These are phyloP conservation scores for Puntigrus tetrazona DNA, from an alignment of 2,113 vertebrate species.

Conservation along the genomic window DNA sequence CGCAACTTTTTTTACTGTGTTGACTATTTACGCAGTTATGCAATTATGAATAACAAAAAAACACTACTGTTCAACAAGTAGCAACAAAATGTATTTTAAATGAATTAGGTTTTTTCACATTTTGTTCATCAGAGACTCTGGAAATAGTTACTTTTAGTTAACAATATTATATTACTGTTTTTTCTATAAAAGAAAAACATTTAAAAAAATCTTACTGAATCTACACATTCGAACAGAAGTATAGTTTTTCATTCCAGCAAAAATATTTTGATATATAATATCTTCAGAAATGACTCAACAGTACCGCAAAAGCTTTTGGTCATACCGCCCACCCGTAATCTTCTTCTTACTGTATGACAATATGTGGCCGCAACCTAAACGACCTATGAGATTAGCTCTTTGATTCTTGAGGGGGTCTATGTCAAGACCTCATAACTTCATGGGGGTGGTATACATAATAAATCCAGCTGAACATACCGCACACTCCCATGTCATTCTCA, in stretches of 20 bases:
- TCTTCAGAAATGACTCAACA: not conserved
- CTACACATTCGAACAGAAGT: not conserved
- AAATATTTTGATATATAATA: not conserved
- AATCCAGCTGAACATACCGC: not conserved
- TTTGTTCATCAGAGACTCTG: too few species aligned
- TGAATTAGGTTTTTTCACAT: too few species aligned
- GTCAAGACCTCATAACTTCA: constrained; percentile 1
- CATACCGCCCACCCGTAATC: not conserved
- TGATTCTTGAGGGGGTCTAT: not conserved
- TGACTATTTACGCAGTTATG: not conserved
- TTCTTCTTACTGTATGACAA: not conserved
- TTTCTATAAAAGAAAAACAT: not conserved
- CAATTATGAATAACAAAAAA: too few species aligned
- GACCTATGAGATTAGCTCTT: not conserved
- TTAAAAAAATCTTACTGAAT: not conserved
- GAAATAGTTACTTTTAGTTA: too few species aligned
- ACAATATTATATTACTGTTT: not conserved
- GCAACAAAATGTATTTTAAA: too few species aligned
- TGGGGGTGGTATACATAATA: not conserved
- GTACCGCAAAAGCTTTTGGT: not conserved
- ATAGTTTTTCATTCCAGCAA: not conserved
- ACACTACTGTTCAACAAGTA: too few species aligned
- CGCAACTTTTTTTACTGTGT: not conserved
- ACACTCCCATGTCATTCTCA: not conserved
- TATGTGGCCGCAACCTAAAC: not conserved